Conservation (phyloP, 2,113 vertebrate genomes). For the Rhadina sibilatrix region DNA sequence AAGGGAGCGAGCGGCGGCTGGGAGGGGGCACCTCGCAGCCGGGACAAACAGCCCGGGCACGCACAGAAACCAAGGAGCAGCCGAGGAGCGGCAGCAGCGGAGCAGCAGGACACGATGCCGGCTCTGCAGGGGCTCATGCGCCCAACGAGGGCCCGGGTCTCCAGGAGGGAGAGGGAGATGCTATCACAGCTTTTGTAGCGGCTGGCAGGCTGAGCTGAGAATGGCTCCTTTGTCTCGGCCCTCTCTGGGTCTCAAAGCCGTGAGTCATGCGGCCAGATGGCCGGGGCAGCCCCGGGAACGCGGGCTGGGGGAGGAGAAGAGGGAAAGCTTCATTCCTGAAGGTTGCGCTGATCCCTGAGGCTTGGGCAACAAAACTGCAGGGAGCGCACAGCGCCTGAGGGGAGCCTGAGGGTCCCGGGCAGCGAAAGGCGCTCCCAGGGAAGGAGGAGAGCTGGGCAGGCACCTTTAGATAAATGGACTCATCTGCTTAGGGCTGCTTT, state of each 20-base stretch:
- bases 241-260: background rate
- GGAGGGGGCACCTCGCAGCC: background rate
- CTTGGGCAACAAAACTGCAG: background rate
- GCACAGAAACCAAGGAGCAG: background rate
- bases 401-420: background rate
- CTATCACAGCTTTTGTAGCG: background rate
- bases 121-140: background rate
- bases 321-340: background rate
- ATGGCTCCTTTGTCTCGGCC: background rate
- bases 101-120: background rate
- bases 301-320: background rate
- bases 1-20: background rate
- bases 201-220: background rate
- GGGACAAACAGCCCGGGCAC: background rate
- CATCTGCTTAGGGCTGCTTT: background rate
- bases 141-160: background rate
- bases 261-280: constrained; percentile 11
- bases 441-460: background rate
- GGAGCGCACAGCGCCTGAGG: background rate
- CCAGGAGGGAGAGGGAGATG: background rate
- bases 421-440: background rate
- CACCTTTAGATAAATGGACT: background rate
- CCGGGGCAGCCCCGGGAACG: background rate
- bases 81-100: rapidly evolving
- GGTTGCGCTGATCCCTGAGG: background rate